Base-by-base conservation (phyloP, 2,888 invertebrate species). In the Acanthacorydalis orientalis region DNA sequence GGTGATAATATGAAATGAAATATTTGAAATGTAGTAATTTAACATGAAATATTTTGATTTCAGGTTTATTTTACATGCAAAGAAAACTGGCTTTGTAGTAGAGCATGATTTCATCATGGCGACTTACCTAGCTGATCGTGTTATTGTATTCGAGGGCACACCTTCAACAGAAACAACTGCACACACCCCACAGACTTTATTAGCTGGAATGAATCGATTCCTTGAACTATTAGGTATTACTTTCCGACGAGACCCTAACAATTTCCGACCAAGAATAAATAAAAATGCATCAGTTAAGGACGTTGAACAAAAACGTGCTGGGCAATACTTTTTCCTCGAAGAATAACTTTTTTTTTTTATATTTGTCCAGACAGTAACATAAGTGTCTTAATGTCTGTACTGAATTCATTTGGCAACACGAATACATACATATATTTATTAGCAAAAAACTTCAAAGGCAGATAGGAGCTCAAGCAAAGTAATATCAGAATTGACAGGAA, bases 101-200 rank as follows among this genome's bases (percentile, higher is more conserved):
- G 98, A 98, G 79, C 98, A 98, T 81, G 97, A 98, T 72, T 98
- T 99, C 67, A 99, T 99, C 55, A 99, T 98, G 98, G 97, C 97
- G 12, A 99, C 98, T 0, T 99, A 99, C 67, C 74, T 95, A 52
- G 93, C 97, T 1, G 98, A 99, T 66, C 79, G 97, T 40, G 98
- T 98, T 3, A 95, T 98, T 55, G 97, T 99, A 44, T 96, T 98
- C 64, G 97, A 97, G 61, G 98, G 98, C 43, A 70, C 70, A 40
- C 97, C 98, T 0, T 95, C 96, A 0, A 77, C 93, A 1, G 67
- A 80, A 50, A 91, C 97, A 1, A 77, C 76, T 0, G 98, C 98
- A 1, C 89, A 90, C 61, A 76, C 85, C 56, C 98, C 98, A 0
- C 89, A 90, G 65, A 87, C 88, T 2, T 70, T 99, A 49, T 75